These are phyloP conservation scores for Hemibagrus guttatus DNA, from an alignment of 2,797 vertebrate species.

Conservation along the genomic window DNA sequence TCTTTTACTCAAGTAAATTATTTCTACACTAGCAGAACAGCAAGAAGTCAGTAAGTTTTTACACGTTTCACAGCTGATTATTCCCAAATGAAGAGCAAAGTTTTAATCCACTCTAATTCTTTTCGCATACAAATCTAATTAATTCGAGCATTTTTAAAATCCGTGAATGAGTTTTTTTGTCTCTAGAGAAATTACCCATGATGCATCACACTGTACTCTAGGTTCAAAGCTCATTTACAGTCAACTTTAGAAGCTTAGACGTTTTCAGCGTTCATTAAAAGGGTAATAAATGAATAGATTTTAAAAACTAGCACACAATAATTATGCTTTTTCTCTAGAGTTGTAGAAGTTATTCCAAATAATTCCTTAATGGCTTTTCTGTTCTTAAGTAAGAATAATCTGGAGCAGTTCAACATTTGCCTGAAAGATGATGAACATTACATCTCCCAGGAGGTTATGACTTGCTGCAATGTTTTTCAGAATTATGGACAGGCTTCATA, in stretches of 20 bases:
- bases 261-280: background rate
- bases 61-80: background rate
- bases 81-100: background rate
- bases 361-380: background rate
- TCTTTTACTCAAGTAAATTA: background rate
- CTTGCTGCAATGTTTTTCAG: background rate
- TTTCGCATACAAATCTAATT: background rate
- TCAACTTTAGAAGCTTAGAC: background rate
- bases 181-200: background rate
- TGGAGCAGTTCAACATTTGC: background rate
- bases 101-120: background rate
- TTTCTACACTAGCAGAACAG: background rate
- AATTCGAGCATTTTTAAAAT: background rate
- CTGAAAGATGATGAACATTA: background rate
- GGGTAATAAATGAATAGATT: background rate
- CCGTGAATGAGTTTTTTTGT: background rate
- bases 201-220: background rate
- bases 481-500: background rate
- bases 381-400: background rate
- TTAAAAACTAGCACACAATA: background rate
- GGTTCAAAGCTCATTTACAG: background rate
- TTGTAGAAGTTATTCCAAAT: background rate
- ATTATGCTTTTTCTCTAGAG: background rate
- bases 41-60: background rate
- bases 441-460: background rate